These are phyloP conservation scores for Pyrgus malvae DNA, from an alignment of 2,888 invertebrate genomes.

Conservation along the genomic window DNA sequence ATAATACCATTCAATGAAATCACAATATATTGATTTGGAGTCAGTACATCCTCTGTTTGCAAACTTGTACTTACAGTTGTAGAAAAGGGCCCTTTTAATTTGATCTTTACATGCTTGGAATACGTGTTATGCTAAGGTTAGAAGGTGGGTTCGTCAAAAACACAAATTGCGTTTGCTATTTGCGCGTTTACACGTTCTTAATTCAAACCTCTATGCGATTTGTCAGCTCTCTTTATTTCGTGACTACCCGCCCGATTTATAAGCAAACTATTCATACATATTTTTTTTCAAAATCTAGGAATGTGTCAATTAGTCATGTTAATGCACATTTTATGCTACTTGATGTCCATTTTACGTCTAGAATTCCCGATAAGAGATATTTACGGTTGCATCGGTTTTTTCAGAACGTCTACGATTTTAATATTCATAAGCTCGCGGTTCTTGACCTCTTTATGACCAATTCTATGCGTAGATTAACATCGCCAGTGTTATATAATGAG, in stretches of 20 bases:
- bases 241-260: conserved; percentile 31
- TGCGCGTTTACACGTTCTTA: conserved; percentile 31
- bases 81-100: neutral
- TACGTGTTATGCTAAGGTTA: neutral
- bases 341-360: conserved; percentile 40
- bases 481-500: conserved; percentile 51
- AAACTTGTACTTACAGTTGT: conserved; percentile 13
- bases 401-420: conserved; percentile 47
- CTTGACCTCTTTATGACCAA: conserved; percentile 69
- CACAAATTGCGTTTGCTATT: conserved; percentile 24
- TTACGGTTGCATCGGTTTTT: conserved; percentile 47
- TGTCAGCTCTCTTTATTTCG: conserved; percentile 11
- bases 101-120: neutral
- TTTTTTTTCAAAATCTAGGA: conserved; percentile 35
- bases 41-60: conserved; percentile 35
- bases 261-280: conserved; percentile 29
- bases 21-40: conserved; percentile 48
- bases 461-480: conserved; percentile 66
- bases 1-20: conserved; percentile 54
- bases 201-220: conserved; percentile 29
- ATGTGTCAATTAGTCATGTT: conserved; percentile 40
- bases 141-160: neutral
- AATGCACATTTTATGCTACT: conserved; percentile 35
- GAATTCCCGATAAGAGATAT: conserved; percentile 39
- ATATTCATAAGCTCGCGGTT: conserved; percentile 71